A percentile compares a stretch with the other conserved stretches of the same genome.
phyloP scores from a whole-genome alignment of 2,888 invertebrate genomes.

The Dryadula phaetusa region DNA sequence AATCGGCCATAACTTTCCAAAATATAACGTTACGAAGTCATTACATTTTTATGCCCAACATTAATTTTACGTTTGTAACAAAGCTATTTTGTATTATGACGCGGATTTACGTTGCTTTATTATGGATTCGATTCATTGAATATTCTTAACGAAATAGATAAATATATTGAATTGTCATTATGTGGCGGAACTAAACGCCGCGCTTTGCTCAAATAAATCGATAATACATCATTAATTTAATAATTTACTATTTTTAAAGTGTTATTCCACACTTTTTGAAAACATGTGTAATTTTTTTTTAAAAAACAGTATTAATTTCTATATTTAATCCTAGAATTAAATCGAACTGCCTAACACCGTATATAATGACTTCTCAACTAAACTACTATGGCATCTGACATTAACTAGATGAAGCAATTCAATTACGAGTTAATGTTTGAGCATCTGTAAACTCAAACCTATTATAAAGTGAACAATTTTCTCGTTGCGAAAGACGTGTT shows the following conservation, averaged over 20 bases:
- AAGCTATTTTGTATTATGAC: constrained; percentile 20
- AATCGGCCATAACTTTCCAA: constrained; percentile 12
- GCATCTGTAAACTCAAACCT: constrained; percentile 1
- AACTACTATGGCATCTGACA: background rate
- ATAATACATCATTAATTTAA: no score
- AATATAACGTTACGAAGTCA: constrained; percentile 12
- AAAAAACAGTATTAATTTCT: no score
- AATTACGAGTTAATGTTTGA: constrained; percentile 7
- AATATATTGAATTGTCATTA: background rate
- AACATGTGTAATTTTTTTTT: no score
- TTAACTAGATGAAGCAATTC: background rate
- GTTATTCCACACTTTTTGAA: no score
- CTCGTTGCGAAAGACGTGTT: background rate
- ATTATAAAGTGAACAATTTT: background rate
- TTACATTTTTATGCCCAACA: constrained; percentile 18
- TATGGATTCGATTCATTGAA: background rate
- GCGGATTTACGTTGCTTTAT: constrained; percentile 12
- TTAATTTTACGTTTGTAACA: constrained; percentile 21
- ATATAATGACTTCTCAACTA: no score
- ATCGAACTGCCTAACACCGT: no score
- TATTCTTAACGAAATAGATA: background rate
- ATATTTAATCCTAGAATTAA: no score
- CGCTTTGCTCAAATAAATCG: background rate
- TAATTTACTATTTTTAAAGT: no score
- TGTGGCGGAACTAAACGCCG: background rate